A percentile compares a stretch with the other conserved stretches of the same genome.
Conservation (phyloP, 2,888 invertebrate genomes). For the Andricus curvator region DNA sequence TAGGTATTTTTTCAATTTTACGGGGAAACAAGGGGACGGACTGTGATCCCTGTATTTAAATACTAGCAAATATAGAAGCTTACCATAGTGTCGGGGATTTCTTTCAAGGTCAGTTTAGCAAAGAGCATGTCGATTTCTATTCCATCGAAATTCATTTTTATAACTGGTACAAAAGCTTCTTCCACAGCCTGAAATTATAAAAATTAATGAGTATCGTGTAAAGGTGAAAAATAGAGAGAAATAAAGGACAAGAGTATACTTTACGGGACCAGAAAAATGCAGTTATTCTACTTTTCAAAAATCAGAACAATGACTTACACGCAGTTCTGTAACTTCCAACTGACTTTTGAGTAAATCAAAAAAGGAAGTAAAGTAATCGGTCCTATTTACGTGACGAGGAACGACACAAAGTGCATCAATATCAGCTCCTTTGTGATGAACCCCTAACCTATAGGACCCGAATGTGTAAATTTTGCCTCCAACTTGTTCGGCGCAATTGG, state of each 20-base stretch:
- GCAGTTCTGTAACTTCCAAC: conserved; percentile 90
- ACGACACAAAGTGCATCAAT: conserved; percentile 99
- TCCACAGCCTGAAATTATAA: conserved; percentile 88
- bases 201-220: not conserved
- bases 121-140: conserved; percentile 99
- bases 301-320: conserved; percentile 79
- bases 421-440: conserved; percentile 98
- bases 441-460: conserved; percentile 97
- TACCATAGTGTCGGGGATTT: conserved; percentile 90
- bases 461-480: conserved; percentile 99
- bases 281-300: not conserved
- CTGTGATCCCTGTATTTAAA: not conserved
- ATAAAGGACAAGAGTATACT: not conserved
- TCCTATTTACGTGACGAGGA: conserved; percentile 95
- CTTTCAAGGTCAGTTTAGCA: conserved; percentile 95
- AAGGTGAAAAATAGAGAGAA: conserved; percentile 56
- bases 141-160: conserved; percentile 99
- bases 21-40: no score
- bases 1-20: no score
- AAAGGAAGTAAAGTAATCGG: conserved; percentile 98
- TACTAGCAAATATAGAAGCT: conserved; percentile 48
- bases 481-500: conserved; percentile 91
- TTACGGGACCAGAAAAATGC: no score
- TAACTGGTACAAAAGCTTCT: conserved; percentile 99
- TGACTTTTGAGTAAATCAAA: conserved; percentile 93